Base-by-base conservation (phyloP, 2,113 vertebrate genomes). In the Pseudorasbora parva region DNA sequence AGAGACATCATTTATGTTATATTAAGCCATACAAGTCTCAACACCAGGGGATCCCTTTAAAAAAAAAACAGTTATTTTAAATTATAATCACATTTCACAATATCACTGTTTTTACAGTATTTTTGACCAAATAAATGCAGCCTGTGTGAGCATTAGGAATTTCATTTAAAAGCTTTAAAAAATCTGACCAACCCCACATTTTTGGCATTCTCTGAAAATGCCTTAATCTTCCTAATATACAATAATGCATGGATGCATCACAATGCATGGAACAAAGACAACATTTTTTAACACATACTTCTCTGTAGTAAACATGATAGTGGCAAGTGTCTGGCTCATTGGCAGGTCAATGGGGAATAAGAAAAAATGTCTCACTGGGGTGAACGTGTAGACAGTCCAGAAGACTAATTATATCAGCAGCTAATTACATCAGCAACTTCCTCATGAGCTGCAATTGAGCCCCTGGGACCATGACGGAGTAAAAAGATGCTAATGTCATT, bases 321-420 rank as follows among this genome's bases (percentile, higher is more conserved):
- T 81, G 69, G 81, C 87, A 88, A 60, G 85, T 87, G 84, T 92
- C 83, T 82, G 90, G 86, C 85, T 95, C 85, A 89, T 95, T 93
- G 93, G 90, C 90, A 93, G 79, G 81, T 37, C 66, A 68, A 87
- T 91, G 89, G 88, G 87, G 86, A 91, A 68, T 81, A 79, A 37
- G 84, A 88, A 88, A 89, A 92, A 93, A 94, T 95, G 90, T 94
- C 93, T 92, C 88, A 89, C 86, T 89, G 76, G 85, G 25, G 51
- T 84, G 74, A 56, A 85, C 37, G 37, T 27, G 66, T 11, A 33
- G 14, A n/a, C 60, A 81, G 66, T 51, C 47, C 25, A 72, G 57
- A 59, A 45, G 33, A 49, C 76, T 80, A 80, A 68, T 80, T 68
- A 68, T 27, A 68, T 51, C 43, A 68, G 60, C 72, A 21, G 60